Evolutionary conservation across 2,888 invertebrate species (phyloP), one percentile per base, ranked within the genome.

Genomic region (Ormyrus pomaceus): DNA sequence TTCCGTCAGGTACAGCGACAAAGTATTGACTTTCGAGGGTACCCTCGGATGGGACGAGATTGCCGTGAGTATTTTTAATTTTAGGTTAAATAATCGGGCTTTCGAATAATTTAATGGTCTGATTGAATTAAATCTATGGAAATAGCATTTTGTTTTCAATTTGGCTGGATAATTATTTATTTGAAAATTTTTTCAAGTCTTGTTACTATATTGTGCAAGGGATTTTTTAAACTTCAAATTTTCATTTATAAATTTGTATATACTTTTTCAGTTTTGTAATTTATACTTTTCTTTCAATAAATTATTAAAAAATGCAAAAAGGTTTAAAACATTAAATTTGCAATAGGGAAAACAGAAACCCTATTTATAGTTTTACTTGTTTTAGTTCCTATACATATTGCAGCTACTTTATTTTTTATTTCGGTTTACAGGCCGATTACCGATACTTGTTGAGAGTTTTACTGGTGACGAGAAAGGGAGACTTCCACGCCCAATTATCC

Each of bases 21-120:
- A 83, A n/a, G 64, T 56, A 10, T 5, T 86, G 0, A 78, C 70
- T 0, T 1, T 87, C 7, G 84, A 86, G 11, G 48, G 85, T n/a
- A 73, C 77, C n/a, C 50, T 89, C 3, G 85, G 84, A 70, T 86
- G 87, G 82, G 70, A 85, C 0, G 10, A 73, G 5, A 46, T 87
- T 3, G 80, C 84, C 48, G 88, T 89, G 80, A 87, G 85, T 80
- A 80, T 7, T 70, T 50, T 72, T 19, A 13, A 11, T 51, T 55
- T 61, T 45, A 19, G 19, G 19, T 19, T 2, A 1, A 19, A 19
- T 10, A 48, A 10, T 13, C 6, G 10, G 4, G 3, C 2, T 5
- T 70, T 19, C 50, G 58, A 2, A 2, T 19, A 19, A 19, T 19
- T 19, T 19, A 19, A 19, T 19, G 1, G 19, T 19, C 19, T 1